These are phyloP conservation scores for Ctenosaura bakeri DNA, from an alignment of 2,797 vertebrate species.

Conservation along the genomic window DNA sequence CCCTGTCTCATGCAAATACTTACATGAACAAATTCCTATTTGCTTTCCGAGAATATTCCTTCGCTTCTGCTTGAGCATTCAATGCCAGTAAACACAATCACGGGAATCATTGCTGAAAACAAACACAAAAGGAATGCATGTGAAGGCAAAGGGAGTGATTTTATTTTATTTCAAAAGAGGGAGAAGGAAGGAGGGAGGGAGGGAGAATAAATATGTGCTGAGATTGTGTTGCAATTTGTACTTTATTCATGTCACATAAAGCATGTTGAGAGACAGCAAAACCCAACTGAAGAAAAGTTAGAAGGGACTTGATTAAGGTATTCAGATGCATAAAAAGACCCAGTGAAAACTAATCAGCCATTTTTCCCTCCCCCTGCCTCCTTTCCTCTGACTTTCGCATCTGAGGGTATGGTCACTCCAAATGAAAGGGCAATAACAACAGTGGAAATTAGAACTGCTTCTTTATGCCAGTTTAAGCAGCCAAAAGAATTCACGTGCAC, in stretches of 20 bases:
- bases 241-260: conserved; percentile 46
- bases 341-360: conserved; percentile 6
- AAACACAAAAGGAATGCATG: conserved; percentile 46
- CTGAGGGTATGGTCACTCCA: conserved; percentile 22
- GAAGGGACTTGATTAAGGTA: conserved; percentile 28
- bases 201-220: conserved; percentile 33
- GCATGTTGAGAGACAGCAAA: conserved; percentile 43
- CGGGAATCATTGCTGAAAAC: background rate
- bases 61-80: background rate
- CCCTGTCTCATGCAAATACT: conserved; percentile 31
- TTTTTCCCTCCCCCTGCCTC: conserved; percentile 4
- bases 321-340: conserved; percentile 35
- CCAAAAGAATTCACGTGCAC: conserved; percentile 37
- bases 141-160: conserved; percentile 32
- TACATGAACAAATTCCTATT: conserved; percentile 23
- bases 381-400: conserved; percentile 31
- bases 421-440: conserved; percentile 47
- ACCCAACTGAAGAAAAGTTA: conserved; percentile 23
- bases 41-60: conserved; percentile 41
- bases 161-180: conserved; percentile 29
- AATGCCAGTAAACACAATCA: conserved; percentile 41
- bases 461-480: conserved; percentile 31
- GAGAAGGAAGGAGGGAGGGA: background rate
- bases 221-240: conserved; percentile 49
- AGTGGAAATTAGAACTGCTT: conserved; percentile 44